Percentiles rank a stretch among this genome's conserved stretches.
phyloP scores from a whole-genome alignment of 2,888 invertebrate genomes.

The Scaptomyza flava region DNA sequence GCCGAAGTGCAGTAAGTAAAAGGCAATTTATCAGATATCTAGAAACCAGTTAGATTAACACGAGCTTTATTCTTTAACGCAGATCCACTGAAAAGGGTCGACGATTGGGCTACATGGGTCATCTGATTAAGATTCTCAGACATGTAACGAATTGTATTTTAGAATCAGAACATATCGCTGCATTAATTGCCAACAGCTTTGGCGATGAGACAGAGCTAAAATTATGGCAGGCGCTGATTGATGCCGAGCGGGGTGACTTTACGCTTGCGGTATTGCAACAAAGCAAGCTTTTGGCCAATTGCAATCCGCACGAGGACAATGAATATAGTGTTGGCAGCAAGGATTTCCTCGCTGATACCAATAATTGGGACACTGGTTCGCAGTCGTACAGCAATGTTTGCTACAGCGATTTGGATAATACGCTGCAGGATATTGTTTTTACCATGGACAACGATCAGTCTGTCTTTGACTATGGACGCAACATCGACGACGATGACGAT shows the following conservation, averaged over 20 bases:
- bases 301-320: constrained; percentile 82
- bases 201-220: constrained; percentile 85
- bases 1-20: constrained; percentile 90
- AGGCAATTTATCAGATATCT: background rate
- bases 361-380: constrained; percentile 48
- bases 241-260: constrained; percentile 81
- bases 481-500: constrained; percentile 74
- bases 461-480: constrained; percentile 73
- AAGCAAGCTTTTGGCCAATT: constrained; percentile 82
- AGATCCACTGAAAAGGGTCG: constrained; percentile 86
- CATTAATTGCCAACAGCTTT: constrained; percentile 86
- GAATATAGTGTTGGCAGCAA: constrained; percentile 75
- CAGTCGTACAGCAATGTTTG: constrained; percentile 57
- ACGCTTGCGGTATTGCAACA: constrained; percentile 79
- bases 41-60: background rate
- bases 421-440: constrained; percentile 72
- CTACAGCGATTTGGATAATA: constrained; percentile 59
- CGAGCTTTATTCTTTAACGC: background rate
- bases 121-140: constrained; percentile 87
- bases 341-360: constrained; percentile 65
- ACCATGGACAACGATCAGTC: constrained; percentile 77
- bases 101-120: constrained; percentile 88
- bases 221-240: constrained; percentile 84
- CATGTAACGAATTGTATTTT: constrained; percentile 85
- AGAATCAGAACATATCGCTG: constrained; percentile 85